Evolutionary conservation across 2,797 vertebrate species (phyloP), one percentile per base, ranked within the genome.

Genomic region (Tadarida brasiliensis): DNA sequence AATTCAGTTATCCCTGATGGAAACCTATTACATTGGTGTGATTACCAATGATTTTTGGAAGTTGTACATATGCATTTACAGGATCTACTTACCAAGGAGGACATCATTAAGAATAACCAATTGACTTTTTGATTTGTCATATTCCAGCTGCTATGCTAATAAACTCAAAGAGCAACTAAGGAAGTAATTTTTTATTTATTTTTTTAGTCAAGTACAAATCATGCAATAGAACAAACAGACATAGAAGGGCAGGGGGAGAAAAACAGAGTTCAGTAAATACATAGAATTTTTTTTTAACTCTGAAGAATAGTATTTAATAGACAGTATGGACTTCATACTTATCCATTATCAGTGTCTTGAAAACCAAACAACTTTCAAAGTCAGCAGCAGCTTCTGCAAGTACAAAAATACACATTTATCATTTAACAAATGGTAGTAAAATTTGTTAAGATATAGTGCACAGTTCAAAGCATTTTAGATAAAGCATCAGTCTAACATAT

Each of bases 321-420:
- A 98, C 94, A 98, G 97, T 97, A 98, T 98, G 97, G 97, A 98
- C 97, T 97, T 97, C 94, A 98, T 98, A 98, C 97, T 98, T 97
- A 98, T 98, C 97, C 93, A 98, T 97, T 97, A 98, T 97, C 98
- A 98, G 98, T 98, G 98, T 97, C 82, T 90, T 97, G 98, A 98
- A 98, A 98, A 98, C 94, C 95, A 97, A 95, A 98, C 87, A 98
- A 98, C 97, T 99, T 98, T 98, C 98, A 98, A 98, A 99, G 98
- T 98, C 99, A 99, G 99, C 99, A 99, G 99, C 99, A 99, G 98
- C 98, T 99, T 99, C 99, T 98, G 98, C 99, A 99, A 99, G 98
- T 99, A 99, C 99, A 99, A 99, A 99, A 99, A 99, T 99, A 99
- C 99, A 99, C 98, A 98, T 99, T 99, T 98, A 98, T 99, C 99